These are phyloP conservation scores for Bicyclus anynana DNA, from an alignment of 1,140 invertebrate species.

Conservation along the genomic window DNA sequence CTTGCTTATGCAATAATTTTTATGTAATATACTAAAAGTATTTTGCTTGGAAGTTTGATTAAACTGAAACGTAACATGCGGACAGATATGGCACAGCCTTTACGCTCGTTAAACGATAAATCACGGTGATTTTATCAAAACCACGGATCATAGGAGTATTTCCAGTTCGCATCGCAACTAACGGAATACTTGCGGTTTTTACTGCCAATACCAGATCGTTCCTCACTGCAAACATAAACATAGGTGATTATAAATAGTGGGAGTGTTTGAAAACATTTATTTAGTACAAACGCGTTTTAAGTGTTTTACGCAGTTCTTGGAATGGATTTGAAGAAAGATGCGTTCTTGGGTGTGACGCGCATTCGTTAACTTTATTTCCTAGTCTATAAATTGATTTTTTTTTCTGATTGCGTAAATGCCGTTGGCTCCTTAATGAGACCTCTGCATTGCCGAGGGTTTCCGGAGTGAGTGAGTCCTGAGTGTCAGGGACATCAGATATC, in stretches of 20 bases:
- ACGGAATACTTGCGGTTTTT: conserved; percentile 20
- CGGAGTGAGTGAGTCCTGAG: too few relatives aligned
- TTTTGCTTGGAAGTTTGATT: too few relatives aligned
- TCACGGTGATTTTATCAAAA: not conserved
- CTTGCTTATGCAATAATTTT: too few relatives aligned
- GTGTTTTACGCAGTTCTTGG: conserved; percentile 15
- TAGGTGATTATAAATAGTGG: conserved; percentile 28
- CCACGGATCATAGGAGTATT: conserved; percentile 5
- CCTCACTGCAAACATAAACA: conserved; percentile 26
- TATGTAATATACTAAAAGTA: too few relatives aligned
- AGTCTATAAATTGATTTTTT: not conserved
- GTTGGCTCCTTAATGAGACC: too few relatives aligned
- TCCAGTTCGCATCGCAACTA: conserved; percentile 7
- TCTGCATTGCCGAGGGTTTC: too few relatives aligned
- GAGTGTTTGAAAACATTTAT: conserved; percentile 29
- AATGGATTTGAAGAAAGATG: conserved; percentile 3
- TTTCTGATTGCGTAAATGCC: too few relatives aligned
- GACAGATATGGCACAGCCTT: too few relatives aligned
- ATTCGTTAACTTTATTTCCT: not conserved
- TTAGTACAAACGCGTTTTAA: conserved; percentile 12
- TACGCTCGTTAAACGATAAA: too few relatives aligned
- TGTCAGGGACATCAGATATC: too few relatives aligned
- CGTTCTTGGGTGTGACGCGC: not conserved
- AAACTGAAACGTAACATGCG: too few relatives aligned
- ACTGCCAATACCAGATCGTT: conserved; percentile 21